A percentile compares a stretch with the other conserved stretches of the same genome.
phyloP scores from a whole-genome alignment of 2,888 invertebrate species.

The Clitarchus hookeri region DNA sequence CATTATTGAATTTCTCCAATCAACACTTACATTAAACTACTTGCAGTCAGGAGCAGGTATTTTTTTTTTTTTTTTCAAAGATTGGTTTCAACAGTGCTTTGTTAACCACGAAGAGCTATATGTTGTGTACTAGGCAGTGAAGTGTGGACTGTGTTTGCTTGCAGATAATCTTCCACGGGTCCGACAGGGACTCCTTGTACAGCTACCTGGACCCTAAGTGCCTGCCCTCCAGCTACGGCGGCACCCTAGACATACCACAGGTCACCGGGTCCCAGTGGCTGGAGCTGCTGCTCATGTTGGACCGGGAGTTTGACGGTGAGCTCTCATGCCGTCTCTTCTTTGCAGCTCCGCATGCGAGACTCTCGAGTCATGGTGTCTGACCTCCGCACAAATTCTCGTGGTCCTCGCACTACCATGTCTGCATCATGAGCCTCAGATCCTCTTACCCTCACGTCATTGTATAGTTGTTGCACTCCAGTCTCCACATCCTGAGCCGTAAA shows the following conservation, averaged over 20 bases:
- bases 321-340: not conserved
- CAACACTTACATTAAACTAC: too few species aligned
- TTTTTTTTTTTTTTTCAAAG: too few species aligned
- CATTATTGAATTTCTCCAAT: too few species aligned
- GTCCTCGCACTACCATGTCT: not conserved
- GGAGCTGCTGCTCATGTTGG: conserved; percentile 71
- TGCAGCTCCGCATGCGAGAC: not conserved
- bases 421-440: too few species aligned
- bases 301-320: conserved; percentile 73
- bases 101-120: too few species aligned
- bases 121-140: not conserved
- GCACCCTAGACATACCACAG: conserved; percentile 69
- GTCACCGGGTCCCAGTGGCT: conserved; percentile 75
- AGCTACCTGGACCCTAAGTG: conserved; percentile 73
- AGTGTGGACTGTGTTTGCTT: conserved; percentile 28
- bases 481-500: too few species aligned
- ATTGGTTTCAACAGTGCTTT: too few species aligned
- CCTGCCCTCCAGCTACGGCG: conserved; percentile 74
- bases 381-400: not conserved
- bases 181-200: conserved; percentile 72
- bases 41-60: too few species aligned
- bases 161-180: conserved; percentile 77
- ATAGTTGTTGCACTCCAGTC: too few species aligned
- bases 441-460: not conserved
- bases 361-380: not conserved